Conservation (phyloP, 2,113 vertebrate genomes). For the Calidris pygmaea region DNA sequence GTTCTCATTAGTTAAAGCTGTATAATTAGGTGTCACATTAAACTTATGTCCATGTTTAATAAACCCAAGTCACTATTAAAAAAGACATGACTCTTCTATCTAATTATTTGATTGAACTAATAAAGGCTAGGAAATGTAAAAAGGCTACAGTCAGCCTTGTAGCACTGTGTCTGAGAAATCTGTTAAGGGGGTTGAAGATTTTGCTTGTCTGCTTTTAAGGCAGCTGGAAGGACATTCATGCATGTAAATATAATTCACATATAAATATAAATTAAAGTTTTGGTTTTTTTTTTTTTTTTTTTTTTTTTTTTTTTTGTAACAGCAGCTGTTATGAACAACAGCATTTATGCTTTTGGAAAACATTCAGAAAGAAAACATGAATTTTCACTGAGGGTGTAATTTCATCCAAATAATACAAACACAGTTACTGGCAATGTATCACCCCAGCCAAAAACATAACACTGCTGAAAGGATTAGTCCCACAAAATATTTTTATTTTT, state of each 20-base stretch:
- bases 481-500: neutral
- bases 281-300: neutral
- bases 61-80: neutral
- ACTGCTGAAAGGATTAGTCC: neutral
- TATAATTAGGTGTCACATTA: slow-evolving; percentile 50
- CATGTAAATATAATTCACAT: neutral
- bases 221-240: neutral
- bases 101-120: slow-evolving; percentile 27
- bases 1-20: slow-evolving; percentile 27
- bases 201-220: neutral
- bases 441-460: neutral
- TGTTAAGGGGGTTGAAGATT: neutral
- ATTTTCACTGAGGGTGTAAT: neutral
- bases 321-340: neutral
- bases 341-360: neutral
- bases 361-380: neutral
- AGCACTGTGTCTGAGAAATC: neutral
- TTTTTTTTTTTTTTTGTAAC: neutral
- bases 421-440: neutral
- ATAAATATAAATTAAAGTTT: neutral
- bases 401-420: neutral
- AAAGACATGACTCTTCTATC: neutral
- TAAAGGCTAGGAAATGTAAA: neutral
- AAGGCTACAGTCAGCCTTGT: neutral
- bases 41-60: slow-evolving; percentile 22